Conservation (phyloP, 1,140 invertebrate genomes). For the Probaryconus sp. region DNA sequence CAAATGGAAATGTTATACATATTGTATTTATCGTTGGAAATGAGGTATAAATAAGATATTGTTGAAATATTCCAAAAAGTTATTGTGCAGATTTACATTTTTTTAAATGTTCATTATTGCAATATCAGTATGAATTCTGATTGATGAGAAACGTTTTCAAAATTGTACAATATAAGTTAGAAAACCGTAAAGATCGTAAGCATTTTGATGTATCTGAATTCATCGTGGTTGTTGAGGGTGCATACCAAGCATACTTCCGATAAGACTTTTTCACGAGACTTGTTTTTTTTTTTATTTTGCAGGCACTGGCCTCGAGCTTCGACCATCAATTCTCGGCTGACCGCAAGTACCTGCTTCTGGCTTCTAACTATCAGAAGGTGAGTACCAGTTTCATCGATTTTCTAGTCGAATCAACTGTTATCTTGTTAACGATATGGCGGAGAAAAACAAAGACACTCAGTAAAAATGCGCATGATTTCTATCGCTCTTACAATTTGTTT, state of each 20-base stretch:
- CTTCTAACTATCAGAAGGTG: conserved; percentile 80
- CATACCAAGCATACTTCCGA: conserved; percentile 23
- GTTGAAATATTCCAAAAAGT: no score
- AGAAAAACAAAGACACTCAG: conserved; percentile 13
- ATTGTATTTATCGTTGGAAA: no score
- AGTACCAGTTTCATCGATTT: conserved; percentile 54
- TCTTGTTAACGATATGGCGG: conserved; percentile 48
- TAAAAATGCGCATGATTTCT: conserved; percentile 9
- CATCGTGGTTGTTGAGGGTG: conserved; percentile 14
- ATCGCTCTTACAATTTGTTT: neutral
- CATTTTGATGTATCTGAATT: conserved; percentile 24
- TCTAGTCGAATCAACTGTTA: conserved; percentile 36
- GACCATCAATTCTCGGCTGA: conserved; percentile 79
- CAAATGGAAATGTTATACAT: no score
- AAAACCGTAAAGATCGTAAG: no score
- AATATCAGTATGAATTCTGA: no score
- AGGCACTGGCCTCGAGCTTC: conserved; percentile 70
- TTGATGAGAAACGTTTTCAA: no score
- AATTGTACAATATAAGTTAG: no score
- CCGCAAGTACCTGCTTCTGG: conserved; percentile 78
- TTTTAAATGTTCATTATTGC: no score
- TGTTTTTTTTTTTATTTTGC: conserved; percentile 39
- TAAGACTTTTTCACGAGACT: conserved; percentile 38
- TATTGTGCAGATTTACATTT: no score
- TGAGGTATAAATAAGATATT: no score